These are phyloP conservation scores for Callosobruchus maculatus DNA, from an alignment of 2,888 invertebrate species.

Conservation along the genomic window DNA sequence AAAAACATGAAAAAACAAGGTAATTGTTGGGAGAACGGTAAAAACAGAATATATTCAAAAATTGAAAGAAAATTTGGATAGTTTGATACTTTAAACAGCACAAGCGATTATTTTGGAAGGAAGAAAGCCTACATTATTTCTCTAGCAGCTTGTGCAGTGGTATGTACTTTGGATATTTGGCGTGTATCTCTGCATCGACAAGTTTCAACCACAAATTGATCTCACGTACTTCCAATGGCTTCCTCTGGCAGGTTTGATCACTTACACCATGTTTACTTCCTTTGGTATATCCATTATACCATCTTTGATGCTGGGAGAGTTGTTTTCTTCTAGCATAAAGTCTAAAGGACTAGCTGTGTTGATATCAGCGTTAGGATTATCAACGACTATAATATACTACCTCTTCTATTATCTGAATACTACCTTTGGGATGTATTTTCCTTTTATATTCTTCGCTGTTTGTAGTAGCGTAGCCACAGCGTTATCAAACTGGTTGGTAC, in stretches of 20 bases:
- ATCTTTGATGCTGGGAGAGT: slow-evolving; percentile 35
- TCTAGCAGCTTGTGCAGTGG: slow-evolving; percentile 24
- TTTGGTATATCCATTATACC: slow-evolving; percentile 33
- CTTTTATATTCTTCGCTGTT: slow-evolving; percentile 1
- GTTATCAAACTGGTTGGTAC: not conserved
- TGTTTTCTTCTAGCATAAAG: slow-evolving; percentile 39
- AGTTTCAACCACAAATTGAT: slow-evolving; percentile 20
- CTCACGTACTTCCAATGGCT: slow-evolving; percentile 29
- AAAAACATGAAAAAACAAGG: no score
- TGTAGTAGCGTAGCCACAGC: not conserved
- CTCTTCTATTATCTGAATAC: not conserved
- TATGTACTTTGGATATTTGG: slow-evolving; percentile 28
- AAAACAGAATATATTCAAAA: no score
- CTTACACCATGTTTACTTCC: slow-evolving; percentile 10
- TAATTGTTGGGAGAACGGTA: no score
- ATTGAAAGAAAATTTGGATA: no score
- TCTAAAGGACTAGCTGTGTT: slow-evolving; percentile 28
- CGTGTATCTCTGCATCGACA: slow-evolving; percentile 33
- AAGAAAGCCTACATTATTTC: slow-evolving; percentile 33
- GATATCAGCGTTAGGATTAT: not conserved
- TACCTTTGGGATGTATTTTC: not conserved
- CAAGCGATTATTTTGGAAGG: slow-evolving; percentile 36
- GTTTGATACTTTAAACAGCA: no score
- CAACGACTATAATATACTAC: not conserved
- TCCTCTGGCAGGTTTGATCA: slow-evolving; percentile 35